Evolutionary conservation across 2,888 invertebrate genomes (phyloP), one percentile per base, ranked within the genome.

Genomic region (Monoplex corrugatus): DNA sequence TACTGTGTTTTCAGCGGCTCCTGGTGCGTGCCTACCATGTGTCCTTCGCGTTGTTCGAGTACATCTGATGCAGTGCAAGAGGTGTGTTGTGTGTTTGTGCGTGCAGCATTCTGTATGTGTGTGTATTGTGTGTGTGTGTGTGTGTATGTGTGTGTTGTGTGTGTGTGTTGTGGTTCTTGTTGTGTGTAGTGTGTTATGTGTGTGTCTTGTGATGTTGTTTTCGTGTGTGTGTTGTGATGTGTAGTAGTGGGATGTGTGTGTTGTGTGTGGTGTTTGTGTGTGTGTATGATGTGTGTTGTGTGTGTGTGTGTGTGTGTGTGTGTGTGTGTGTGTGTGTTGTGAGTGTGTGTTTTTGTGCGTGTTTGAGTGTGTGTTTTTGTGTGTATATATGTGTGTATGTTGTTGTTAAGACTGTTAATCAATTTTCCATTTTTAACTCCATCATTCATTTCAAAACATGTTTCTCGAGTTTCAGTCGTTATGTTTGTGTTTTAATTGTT

Each of bases 221-320:
- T 10, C n/a, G 68, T 68, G 68, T 28, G 68, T 68, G 68, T 68
- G 68, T 68, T 10, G 10, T 10, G 10, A 28, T 68, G 68, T 68
- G 68, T 68, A 28, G 10, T 10, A 19, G 68, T 68, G 68, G n/a
- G n/a, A n/a, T 68, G 68, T 68, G 68, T 68, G 68, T 68, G 72
- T 50, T 72, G 72, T 72, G 72, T 72, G 72, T 72, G 72, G 72
- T 72, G 72, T 72, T 28, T 72, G 72, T 8, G 72, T 72, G 72
- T 2, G 28, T 72, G 72, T n/a, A 32, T 72, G 57, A n/a, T 10
- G 57, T 72, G 72, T n/a, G 72, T 72, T n/a, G 72, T 32, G n/a
- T 72, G 72, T 72, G 72, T n/a, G n/a, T 16, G 72, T n/a, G n/a
- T 72, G 72, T n/a, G 72, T 72, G 32, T n/a, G 72, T 72, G 57